phyloP scores from a whole-genome alignment of 2,888 invertebrate species.

The Acrocyrtus sp. region DNA sequence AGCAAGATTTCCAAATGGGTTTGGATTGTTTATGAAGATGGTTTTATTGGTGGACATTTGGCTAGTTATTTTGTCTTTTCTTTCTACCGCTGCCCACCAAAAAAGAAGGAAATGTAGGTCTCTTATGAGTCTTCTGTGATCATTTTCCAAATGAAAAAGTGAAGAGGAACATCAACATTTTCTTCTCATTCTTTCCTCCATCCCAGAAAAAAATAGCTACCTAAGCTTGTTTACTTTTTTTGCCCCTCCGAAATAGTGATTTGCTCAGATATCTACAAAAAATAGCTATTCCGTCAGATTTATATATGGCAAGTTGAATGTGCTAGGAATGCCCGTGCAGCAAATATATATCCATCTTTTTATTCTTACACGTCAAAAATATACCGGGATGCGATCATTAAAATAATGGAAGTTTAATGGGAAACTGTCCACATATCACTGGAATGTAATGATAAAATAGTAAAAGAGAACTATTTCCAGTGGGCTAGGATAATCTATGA shows the following conservation, averaged over 20 bases:
- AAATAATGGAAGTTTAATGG: slow-evolving; percentile 48
- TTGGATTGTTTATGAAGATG: slow-evolving; percentile 63
- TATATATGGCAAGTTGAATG: too few species aligned
- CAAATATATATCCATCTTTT: slow-evolving; percentile 25
- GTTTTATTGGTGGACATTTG: slow-evolving; percentile 60
- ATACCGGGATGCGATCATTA: slow-evolving; percentile 46
- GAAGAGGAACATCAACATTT: slow-evolving; percentile 32
- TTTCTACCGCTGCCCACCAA: too few species aligned
- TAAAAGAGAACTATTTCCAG: too few species aligned
- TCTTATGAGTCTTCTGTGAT: slow-evolving; percentile 25
- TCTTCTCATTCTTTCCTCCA: neutral
- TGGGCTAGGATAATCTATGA: too few species aligned
- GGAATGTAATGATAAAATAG: too few species aligned
- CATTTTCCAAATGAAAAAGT: slow-evolving; percentile 31
- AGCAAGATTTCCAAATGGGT: slow-evolving; percentile 51
- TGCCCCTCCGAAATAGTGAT: too few species aligned
- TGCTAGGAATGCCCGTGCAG: neutral
- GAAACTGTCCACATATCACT: slow-evolving; percentile 34
- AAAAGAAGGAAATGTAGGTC: slow-evolving; percentile 38
- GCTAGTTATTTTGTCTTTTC: slow-evolving; percentile 46
- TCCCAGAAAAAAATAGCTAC: slow-evolving; percentile 2
- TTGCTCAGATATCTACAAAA: too few species aligned
- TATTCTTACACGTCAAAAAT: slow-evolving; percentile 38
- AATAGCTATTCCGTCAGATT: too few species aligned
- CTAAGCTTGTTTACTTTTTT: neutral